Conservation (phyloP, 2,113 vertebrate genomes). For the Dipodomys ordii region DNA sequence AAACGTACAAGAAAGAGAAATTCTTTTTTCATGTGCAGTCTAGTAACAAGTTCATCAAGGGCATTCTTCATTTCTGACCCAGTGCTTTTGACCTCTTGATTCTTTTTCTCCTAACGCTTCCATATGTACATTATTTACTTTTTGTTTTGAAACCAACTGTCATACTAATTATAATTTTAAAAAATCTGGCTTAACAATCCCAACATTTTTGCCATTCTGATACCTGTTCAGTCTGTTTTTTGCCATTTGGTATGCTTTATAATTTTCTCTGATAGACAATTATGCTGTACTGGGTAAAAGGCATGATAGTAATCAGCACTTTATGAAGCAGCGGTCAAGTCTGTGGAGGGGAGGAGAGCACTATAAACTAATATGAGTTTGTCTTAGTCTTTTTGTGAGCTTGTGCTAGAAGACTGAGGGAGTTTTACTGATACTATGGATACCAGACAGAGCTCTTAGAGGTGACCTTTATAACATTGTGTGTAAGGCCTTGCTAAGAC, state of each 20-base stretch:
- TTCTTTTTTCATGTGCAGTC: not conserved
- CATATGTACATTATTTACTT: not conserved
- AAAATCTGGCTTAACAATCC: not conserved
- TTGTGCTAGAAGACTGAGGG: not conserved
- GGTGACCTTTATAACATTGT: not conserved
- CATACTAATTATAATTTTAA: not conserved
- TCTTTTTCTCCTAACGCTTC: not conserved
- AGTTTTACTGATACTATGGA: not conserved
- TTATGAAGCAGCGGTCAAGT: not conserved
- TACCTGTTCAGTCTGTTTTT: not conserved
- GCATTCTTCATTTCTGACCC: not conserved
- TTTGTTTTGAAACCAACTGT: not conserved
- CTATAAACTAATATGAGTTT: not conserved
- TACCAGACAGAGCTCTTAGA: not conserved
- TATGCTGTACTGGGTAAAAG: not conserved
- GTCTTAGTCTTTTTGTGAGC: not conserved
- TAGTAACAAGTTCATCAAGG: not conserved
- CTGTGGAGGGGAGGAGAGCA: no score
- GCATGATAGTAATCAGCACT: not conserved
- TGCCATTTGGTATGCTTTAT: not conserved
- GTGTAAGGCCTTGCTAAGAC: no score
- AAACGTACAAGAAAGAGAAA: no score
- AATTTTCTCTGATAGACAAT: not conserved
- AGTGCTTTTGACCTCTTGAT: not conserved
- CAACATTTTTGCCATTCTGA: not conserved